Base-by-base conservation (phyloP, 2,113 vertebrate genomes). In the Cynoglossus semilaevis region DNA sequence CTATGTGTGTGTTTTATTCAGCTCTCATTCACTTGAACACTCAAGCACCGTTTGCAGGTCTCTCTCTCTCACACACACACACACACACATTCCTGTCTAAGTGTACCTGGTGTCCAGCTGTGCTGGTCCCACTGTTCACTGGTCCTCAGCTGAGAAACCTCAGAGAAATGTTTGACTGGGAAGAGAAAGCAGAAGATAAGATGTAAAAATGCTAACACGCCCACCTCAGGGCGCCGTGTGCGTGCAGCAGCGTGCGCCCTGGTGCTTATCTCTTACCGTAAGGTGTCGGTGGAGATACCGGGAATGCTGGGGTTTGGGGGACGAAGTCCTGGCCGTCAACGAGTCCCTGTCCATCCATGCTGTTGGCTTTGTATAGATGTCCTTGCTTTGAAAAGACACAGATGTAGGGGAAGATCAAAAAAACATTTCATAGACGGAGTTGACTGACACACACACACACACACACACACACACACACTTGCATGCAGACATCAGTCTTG, bases 251-350 rank as follows among this genome's bases (percentile, higher is more conserved):
- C 13, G 42, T 65, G 52, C 6, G 0, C 15, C 51, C 15, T 29
- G 48, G 55, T 42, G 22, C 0, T 44, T 6, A 54, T 46, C 22
- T 51, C 88, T 92, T 88, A 98, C 96, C 90, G 0, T 94, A 94
- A 0, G 93, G 86, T 0, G 91, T 93, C 15, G 91, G 91, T 10
- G 95, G 92, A 49, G 92, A 91, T 63, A 95, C 84, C 0, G 93
- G 92, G 83, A 94, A 95, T 10, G 84, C 76, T 1, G 93, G 92
- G 4, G 92, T 94, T 0, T 87, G 36, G 1, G 89, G 85, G 34
- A 86, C 18, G 3, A 78, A 7, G 65, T 74, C 83, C 69, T 59
- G 38, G 15, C 79, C 66, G 15, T 90, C 79, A 2, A 71, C 63
- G 13, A 62, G 82, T 37, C 74, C 76, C 34, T 69, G 73, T 34